Conservation (phyloP, 2,113 vertebrate species). For the Neodontobutis hainanensis region DNA sequence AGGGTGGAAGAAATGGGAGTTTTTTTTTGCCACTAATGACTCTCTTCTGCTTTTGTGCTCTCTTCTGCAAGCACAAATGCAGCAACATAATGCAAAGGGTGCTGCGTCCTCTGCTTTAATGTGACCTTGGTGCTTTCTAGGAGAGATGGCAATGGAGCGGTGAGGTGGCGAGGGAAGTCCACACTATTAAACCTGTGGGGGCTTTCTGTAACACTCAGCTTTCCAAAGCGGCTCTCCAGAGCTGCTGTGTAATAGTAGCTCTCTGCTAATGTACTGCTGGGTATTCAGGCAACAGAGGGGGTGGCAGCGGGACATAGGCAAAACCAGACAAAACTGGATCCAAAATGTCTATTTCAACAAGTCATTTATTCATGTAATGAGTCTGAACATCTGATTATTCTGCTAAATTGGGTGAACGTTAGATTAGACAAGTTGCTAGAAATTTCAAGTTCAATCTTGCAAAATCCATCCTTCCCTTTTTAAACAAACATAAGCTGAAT, state of each 20-base stretch:
- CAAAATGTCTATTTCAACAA: conserved; percentile 27
- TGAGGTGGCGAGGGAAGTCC: conserved; percentile 46
- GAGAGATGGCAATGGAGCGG: conserved; percentile 52
- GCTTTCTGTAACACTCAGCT: conserved; percentile 57
- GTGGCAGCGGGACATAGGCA: conserved; percentile 28
- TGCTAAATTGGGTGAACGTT: conserved; percentile 6
- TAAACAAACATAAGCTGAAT: conserved; percentile 9
- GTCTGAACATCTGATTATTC: conserved; percentile 19
- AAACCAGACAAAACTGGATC: conserved; percentile 25
- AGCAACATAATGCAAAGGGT: background rate
- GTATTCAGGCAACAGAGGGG: conserved; percentile 59
- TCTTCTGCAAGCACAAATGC: conserved; percentile 2
- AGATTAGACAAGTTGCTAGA: too few relatives aligned
- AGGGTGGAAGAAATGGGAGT: conserved; percentile 34
- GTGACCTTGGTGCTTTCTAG: conserved; percentile 69
- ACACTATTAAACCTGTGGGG: conserved; percentile 64
- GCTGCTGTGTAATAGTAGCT: conserved; percentile 61
- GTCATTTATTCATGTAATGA: conserved; percentile 33
- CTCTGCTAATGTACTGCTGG: conserved; percentile 71
- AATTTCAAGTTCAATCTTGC: background rate
- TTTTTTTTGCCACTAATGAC: conserved; percentile 38
- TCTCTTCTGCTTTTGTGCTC: conserved; percentile 38
- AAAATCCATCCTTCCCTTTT: background rate
- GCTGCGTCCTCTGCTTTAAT: conserved; percentile 58
- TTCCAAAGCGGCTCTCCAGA: conserved; percentile 46